A percentile compares a stretch with the other conserved stretches of the same genome.
Evolutionary conservation across 2,888 invertebrate species (phyloP).

Genomic region (Sarcophaga variegata): DNA sequence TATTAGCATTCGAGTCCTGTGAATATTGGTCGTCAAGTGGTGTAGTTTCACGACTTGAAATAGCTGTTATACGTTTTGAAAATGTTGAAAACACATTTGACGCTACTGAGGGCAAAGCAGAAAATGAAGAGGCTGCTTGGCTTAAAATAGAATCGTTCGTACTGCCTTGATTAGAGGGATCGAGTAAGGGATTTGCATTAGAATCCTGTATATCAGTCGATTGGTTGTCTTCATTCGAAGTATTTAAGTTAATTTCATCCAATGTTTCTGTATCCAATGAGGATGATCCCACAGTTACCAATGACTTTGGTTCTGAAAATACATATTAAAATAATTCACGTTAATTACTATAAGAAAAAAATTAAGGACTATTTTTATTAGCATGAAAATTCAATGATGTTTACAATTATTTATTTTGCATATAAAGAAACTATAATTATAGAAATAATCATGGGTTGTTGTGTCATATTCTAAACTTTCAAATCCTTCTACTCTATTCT

Average conservation of each 20-base stretch:
- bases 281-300: constrained; percentile 79
- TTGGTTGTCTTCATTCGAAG: constrained; percentile 74
- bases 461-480: too few relatives aligned
- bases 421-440: too few relatives aligned
- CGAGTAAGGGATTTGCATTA: constrained; percentile 77
- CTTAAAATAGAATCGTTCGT: constrained; percentile 77
- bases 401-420: too few relatives aligned
- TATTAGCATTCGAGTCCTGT: constrained; percentile 70
- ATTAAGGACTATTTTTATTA: too few relatives aligned
- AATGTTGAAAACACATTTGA: constrained; percentile 86
- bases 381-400: too few relatives aligned
- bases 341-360: neutral
- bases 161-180: constrained; percentile 70
- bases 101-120: constrained; percentile 85
- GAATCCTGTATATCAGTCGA: constrained; percentile 69
- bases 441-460: too few relatives aligned
- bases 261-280: constrained; percentile 82
- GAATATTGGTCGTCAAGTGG: constrained; percentile 70
- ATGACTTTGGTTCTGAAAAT: constrained; percentile 77
- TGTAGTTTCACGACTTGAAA: constrained; percentile 72
- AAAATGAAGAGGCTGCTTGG: constrained; percentile 81
- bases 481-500: too few relatives aligned
- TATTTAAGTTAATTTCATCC: constrained; percentile 83
- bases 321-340: neutral
- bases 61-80: constrained; percentile 79